A percentile compares a stretch with the other conserved stretches of the same genome.
These are phyloP conservation scores for Odontomyia ornata DNA, from an alignment of 2,888 invertebrate species.

Conservation along the genomic window DNA sequence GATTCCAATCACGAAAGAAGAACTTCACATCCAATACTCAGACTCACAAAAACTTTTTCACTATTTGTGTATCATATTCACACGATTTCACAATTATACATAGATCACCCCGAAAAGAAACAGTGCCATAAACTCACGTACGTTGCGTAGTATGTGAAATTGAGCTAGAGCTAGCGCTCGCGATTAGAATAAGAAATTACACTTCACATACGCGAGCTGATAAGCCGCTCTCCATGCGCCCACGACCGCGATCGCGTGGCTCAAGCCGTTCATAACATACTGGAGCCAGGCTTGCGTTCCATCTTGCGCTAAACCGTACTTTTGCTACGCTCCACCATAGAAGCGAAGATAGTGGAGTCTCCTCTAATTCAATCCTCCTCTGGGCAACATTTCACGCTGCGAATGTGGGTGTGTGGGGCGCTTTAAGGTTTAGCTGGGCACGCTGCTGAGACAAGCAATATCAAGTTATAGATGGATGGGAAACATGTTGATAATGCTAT, in stretches of 20 bases:
- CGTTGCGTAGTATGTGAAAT: background rate
- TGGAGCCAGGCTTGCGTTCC: constrained; percentile 28
- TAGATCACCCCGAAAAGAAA: background rate
- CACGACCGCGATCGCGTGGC: constrained; percentile 15
- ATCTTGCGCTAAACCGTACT: constrained; percentile 18
- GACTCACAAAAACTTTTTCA: background rate
- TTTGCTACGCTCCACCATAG: constrained; percentile 4
- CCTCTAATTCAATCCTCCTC: constrained; percentile 16
- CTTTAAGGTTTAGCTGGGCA: background rate
- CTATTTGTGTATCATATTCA: background rate
- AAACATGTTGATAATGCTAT: constrained; percentile 18
- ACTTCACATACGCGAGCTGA: background rate
- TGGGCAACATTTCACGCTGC: constrained; percentile 14
- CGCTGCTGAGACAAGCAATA: constrained; percentile 4
- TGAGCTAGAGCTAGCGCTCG: background rate
- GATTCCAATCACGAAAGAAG: constrained; percentile 18
- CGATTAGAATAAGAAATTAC: background rate
- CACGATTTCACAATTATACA: background rate
- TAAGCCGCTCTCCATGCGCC: background rate
- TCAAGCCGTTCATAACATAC: constrained; percentile 5
- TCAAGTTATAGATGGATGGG: constrained; percentile 8
- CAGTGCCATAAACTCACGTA: background rate
- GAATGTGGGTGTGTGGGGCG: constrained; percentile 2
- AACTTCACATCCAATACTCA: background rate
- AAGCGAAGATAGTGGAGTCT: too few relatives aligned